Percentiles rank a stretch among this genome's conserved stretches.
These are phyloP conservation scores for Conistra vaccinii DNA, from an alignment of 2,888 invertebrate genomes.

Conservation along the genomic window DNA sequence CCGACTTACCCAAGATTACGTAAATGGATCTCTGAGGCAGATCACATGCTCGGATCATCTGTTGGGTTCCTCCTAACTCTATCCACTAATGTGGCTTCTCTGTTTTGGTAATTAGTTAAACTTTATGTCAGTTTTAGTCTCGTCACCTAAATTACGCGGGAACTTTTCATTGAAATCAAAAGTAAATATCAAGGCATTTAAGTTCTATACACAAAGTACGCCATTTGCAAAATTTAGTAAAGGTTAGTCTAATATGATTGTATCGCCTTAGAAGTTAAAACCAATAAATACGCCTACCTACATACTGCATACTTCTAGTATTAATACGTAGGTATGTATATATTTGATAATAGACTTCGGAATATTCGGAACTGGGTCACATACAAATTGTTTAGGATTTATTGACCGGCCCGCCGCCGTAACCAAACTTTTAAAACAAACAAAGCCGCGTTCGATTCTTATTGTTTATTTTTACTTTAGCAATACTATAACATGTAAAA, in stretches of 20 bases:
- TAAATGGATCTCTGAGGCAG: conserved; percentile 78
- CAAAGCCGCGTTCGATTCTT: conserved; percentile 1
- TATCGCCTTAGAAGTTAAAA: neutral
- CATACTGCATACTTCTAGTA: conserved; percentile 5
- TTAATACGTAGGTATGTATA: conserved; percentile 31
- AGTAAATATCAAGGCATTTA: neutral
- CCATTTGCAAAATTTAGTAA: neutral
- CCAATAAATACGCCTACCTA: neutral
- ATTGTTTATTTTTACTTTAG: conserved; percentile 4
- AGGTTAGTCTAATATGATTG: too few relatives aligned
- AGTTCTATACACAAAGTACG: neutral
- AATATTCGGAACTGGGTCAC: conserved; percentile 40
- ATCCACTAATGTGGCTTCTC: conserved; percentile 40
- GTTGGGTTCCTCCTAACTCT: conserved; percentile 64
- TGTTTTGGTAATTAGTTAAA: neutral
- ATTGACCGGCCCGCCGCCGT: conserved; percentile 28
- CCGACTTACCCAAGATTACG: conserved; percentile 80
- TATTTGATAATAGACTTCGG: conserved; percentile 33
- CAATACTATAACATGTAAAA: too few relatives aligned
- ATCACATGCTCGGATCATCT: conserved; percentile 65
- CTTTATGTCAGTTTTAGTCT: neutral
- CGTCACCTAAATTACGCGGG: neutral
- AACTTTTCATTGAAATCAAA: neutral
- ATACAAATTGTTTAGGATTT: conserved; percentile 50
- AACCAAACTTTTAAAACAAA: conserved; percentile 27